Percentiles rank a stretch among this genome's conserved stretches.
Conservation (phyloP, 2,113 vertebrate species). For the Pseudopodoces humilis region DNA sequence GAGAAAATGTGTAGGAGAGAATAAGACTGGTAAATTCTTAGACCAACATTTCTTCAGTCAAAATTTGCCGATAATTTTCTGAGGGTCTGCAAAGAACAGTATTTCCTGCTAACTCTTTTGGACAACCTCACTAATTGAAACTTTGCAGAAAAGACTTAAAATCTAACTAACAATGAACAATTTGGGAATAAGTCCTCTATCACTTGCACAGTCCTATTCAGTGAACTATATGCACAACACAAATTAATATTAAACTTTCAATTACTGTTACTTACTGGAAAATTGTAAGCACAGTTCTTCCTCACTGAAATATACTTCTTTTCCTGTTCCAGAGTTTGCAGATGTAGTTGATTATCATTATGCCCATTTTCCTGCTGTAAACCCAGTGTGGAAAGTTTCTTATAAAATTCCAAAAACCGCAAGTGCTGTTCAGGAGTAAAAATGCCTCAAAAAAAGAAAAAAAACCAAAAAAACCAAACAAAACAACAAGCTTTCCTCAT, state of each 20-base stretch:
- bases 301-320: constrained; percentile 86
- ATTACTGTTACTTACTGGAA: constrained; percentile 80
- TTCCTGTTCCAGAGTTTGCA: constrained; percentile 83
- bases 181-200: not conserved
- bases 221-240: not conserved
- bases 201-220: not conserved
- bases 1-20: not conserved
- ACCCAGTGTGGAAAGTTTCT: constrained; percentile 87
- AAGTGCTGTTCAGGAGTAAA: constrained; percentile 90
- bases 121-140: not conserved
- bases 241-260: not conserved
- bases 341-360: constrained; percentile 79
- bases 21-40: not conserved
- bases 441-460: constrained; percentile 75
- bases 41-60: not conserved
- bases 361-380: constrained; percentile 88
- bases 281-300: constrained; percentile 95
- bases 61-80: not conserved
- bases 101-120: not conserved
- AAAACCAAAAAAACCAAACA: not conserved
- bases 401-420: constrained; percentile 91
- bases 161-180: not conserved
- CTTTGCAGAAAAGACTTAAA: not conserved
- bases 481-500: not conserved
- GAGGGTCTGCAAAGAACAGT: not conserved